phyloP scores from a whole-genome alignment of 2,888 invertebrate species.

The Crocallis elinguaria region DNA sequence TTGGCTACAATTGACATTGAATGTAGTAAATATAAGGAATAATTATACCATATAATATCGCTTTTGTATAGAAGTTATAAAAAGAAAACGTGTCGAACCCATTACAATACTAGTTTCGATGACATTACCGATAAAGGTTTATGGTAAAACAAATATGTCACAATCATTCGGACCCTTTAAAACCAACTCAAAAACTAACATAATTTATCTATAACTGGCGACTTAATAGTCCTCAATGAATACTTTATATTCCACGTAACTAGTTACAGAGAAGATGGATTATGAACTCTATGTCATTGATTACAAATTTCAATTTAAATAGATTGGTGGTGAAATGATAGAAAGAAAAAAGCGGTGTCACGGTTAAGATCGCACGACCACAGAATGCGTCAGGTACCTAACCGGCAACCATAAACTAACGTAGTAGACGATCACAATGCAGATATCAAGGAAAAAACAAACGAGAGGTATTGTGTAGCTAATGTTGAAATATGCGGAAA shows the following conservation, averaged over 20 bases:
- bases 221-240: conserved; percentile 25
- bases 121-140: conserved; percentile 26
- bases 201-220: conserved; percentile 32
- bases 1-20: conserved; percentile 22
- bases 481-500: conserved; percentile 28
- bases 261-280: conserved; percentile 9
- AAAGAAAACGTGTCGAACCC: conserved; percentile 14
- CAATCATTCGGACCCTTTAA: conserved; percentile 25
- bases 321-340: conserved; percentile 21
- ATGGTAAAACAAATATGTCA: conserved; percentile 28
- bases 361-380: conserved; percentile 59
- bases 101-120: conserved; percentile 18
- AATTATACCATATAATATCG: neutral
- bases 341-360: conserved; percentile 57
- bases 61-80: conserved; percentile 7
- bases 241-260: conserved; percentile 26
- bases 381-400: conserved; percentile 50
- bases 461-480: conserved; percentile 18
- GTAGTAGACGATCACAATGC: conserved; percentile 27
- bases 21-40: conserved; percentile 17
- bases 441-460: conserved; percentile 25
- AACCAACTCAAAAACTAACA: conserved; percentile 29
- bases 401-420: conserved; percentile 35
- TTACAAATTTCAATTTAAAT: conserved; percentile 34
- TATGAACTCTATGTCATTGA: conserved; percentile 16